Evolutionary conservation across 2,888 invertebrate genomes (phyloP).

Genomic region (Trachelus iudaicus): DNA sequence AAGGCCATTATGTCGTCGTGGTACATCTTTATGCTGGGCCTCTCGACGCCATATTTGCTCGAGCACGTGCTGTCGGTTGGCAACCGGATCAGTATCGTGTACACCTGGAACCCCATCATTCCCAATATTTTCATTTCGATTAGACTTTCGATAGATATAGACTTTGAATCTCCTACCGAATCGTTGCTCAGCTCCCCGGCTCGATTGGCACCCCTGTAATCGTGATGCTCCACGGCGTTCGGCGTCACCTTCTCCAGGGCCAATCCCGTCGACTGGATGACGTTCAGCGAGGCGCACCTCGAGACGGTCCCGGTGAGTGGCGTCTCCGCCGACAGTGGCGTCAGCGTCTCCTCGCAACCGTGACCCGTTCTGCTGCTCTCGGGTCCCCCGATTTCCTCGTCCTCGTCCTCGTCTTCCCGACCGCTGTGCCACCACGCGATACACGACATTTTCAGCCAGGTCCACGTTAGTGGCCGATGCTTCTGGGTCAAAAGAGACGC

Average conservation of each 20-base stretch:
- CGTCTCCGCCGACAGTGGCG: slow-evolving; percentile 87
- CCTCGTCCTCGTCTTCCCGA: slow-evolving; percentile 83
- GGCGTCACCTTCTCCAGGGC: slow-evolving; percentile 44
- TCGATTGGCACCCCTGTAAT: slow-evolving; percentile 43
- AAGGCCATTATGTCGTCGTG: slow-evolving; percentile 73
- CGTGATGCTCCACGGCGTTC: slow-evolving; percentile 67
- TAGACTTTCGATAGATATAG: neutral
- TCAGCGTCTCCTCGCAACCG: slow-evolving; percentile 73
- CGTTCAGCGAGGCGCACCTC: slow-evolving; percentile 86
- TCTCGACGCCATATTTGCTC: slow-evolving; percentile 68
- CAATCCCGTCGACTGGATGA: slow-evolving; percentile 68
- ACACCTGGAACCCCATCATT: slow-evolving; percentile 69
- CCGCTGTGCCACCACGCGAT: slow-evolving; percentile 93
- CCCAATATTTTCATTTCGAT: neutral
- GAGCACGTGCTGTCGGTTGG: slow-evolving; percentile 73
- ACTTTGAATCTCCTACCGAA: slow-evolving; percentile 31
- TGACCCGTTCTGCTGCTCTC: slow-evolving; percentile 72
- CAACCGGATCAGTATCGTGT: slow-evolving; percentile 91
- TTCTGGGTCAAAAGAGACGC: slow-evolving; percentile 44
- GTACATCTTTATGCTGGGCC: slow-evolving; percentile 89
- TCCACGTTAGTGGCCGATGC: slow-evolving; percentile 68
- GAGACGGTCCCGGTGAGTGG: slow-evolving; percentile 88
- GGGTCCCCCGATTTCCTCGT: slow-evolving; percentile 75
- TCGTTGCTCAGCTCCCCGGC: slow-evolving; percentile 27
- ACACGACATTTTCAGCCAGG: slow-evolving; percentile 80